Evolutionary conservation across 2,888 invertebrate genomes (phyloP), one percentile per base, ranked within the genome.

Genomic region (Eutolmus rufibarbis): DNA sequence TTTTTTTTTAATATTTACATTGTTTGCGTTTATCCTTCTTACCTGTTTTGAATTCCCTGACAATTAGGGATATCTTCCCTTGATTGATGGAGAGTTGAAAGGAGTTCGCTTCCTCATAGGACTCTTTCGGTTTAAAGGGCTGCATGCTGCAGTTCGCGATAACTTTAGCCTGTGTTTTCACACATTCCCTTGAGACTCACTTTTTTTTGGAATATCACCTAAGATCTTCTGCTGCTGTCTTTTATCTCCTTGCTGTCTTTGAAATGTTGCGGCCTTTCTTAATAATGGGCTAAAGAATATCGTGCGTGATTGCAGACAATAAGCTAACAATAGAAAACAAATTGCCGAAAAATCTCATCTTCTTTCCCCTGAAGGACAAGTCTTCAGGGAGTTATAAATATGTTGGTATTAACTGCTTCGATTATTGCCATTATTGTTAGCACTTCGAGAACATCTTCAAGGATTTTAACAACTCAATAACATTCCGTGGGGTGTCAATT

Each of bases 31-130:
- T 79, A 56, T 78, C 56, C 86, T 56, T 88, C 86, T 87, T 88
- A 88, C 88, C 88, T 88, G 88, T 88, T 88, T 87, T 88, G 82
- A 87, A 87, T 86, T 57, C 84, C 76, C 86, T 88, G 86, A 87
- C 88, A 88, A 88, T 88, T 88, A 88, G 81, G 87, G 87, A 87
- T 87, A 86, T 87, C 87, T 88, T 87, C 88, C 84, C 79, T 84
- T 88, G 87, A 86, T 87, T 87, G 88, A 88, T 88, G 87, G 31
- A 86, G 28, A 77, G 34, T 8, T 37, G 77, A 86, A 86, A 78
- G 56, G 19, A 78, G 19, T 57, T 40, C 23, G 51, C 51, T 86
- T 86, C 76, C 31, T 34, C 9, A 51, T 46, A 74, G 74, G 31
- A n/a, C 34, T 66, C 37, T 66, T 37, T 37, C 51, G 56, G n/a